Evolutionary conservation across 2,888 invertebrate species (phyloP).

Genomic region (Flexamia atlantica): DNA sequence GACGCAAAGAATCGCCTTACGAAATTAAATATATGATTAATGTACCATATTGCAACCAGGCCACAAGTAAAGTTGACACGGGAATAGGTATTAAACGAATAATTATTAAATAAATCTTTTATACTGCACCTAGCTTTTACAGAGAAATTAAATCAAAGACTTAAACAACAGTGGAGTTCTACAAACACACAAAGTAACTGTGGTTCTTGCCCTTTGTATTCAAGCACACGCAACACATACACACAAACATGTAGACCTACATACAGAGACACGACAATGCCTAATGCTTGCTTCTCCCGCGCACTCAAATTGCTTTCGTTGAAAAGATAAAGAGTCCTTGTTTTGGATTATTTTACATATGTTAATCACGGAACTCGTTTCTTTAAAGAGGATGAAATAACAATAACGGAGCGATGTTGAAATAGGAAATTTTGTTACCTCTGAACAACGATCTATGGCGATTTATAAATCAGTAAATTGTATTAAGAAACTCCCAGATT

Average conservation of each 20-base stretch:
- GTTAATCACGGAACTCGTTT: neutral
- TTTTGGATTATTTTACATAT: neutral
- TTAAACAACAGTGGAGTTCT: neutral
- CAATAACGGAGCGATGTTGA: too few relatives aligned
- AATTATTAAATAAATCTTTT: too few relatives aligned
- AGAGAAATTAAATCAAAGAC: neutral
- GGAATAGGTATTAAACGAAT: too few relatives aligned
- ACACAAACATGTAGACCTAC: conserved; percentile 40
- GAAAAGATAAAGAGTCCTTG: neutral
- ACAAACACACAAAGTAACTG: conserved; percentile 44
- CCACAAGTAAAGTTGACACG: too few relatives aligned
- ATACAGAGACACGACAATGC: conserved; percentile 35
- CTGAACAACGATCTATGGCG: too few relatives aligned
- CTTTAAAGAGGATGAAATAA: too few relatives aligned
- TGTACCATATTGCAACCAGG: too few relatives aligned
- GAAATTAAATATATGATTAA: too few relatives aligned
- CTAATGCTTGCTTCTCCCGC: neutral
- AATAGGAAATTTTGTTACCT: too few relatives aligned
- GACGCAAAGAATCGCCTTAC: too few relatives aligned
- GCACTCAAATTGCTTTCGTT: conserved; percentile 10
- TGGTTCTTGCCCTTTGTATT: conserved; percentile 25
- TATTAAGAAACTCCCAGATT: too few relatives aligned
- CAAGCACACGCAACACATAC: conserved; percentile 41
- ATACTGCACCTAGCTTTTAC: neutral
- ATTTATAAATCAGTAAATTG: too few relatives aligned